Conservation (phyloP, 2,797 vertebrate species). For the Luscinia megarhynchos region DNA sequence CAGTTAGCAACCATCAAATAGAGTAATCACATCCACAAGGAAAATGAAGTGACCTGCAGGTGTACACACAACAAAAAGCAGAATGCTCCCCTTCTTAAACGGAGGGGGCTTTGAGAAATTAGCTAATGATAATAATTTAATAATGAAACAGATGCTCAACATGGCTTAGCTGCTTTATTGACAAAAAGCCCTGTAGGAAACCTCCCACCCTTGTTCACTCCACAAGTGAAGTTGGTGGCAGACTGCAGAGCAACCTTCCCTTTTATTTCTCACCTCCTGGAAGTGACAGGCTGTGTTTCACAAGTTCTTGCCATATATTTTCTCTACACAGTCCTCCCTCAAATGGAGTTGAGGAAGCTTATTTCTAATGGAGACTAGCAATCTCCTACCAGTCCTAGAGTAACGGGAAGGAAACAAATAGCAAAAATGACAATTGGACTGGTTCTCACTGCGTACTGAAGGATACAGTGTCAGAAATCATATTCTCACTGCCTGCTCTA, state of each 20-base stretch:
- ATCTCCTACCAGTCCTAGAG: background rate
- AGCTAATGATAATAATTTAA: conserved; percentile 41
- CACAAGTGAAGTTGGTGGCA: background rate
- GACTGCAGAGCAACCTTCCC: background rate
- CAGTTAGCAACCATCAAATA: conserved; percentile 1
- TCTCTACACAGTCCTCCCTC: background rate
- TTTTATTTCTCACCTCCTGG: conserved; percentile 21
- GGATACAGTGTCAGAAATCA: background rate
- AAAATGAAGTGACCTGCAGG: conserved; percentile 26
- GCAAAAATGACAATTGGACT: background rate
- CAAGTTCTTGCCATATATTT: background rate
- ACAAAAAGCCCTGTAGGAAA: background rate
- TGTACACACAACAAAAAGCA: background rate
- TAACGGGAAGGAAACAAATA: background rate
- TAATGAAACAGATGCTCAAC: conserved; percentile 60
- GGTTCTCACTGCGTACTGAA: background rate
- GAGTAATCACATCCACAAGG: background rate
- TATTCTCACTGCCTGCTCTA: background rate
- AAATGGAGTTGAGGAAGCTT: background rate
- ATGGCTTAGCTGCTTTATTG: background rate
- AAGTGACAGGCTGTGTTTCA: background rate
- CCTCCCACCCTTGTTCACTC: background rate
- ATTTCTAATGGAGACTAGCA: background rate
- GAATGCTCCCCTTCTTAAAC: background rate
- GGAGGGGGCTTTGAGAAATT: conserved; percentile 50